Base-by-base conservation (phyloP, 2,113 vertebrate genomes). In the Tautogolabrus adspersus region DNA sequence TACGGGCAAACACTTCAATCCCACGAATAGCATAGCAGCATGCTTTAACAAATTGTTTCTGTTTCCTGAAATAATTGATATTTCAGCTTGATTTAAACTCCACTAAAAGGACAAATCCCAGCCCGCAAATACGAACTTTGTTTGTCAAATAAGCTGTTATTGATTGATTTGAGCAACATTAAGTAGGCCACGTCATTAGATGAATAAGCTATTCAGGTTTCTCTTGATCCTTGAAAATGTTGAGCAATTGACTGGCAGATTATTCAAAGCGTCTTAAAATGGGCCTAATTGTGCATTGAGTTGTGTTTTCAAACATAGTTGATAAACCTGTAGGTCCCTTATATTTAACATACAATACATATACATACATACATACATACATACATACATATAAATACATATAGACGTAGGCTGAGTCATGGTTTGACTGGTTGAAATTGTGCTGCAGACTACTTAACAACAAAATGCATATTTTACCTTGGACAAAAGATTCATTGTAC, bases 241-340 rank as follows among this genome's bases (percentile, higher is more conserved):
- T 84, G 57, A 56, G 81, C 55, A 85, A 79, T 52, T 44, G 34
- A 70, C 38, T 61, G 66, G 37, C 54, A 79, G 83, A 83, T 89
- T 92, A 88, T 75, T 60, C 44, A 75, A 76, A 81, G 72, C 51
- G 37, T 38, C 54, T 74, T 82, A 64, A 26, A 26, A 26, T 26
- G 26, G 26, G 26, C 26, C 26, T 26, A 26, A 30, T 12, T n/a
- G 18, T 49, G 47, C 47, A 66, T 42, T 70, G 42, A 71, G 22
- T n/a, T 46, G 23, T 58, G 42, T 68, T 66, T 72, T 62, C 57
- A 62, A 22, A 11, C 46, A 66, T 19, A 19, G 11, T 5, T 12
- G 8, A 19, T 16, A 18, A 49, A 49, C 18, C 15, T 49, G 47
- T 19, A 49, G 16, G 16, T 49, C 4, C 16, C 47, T 49, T 18